Evolutionary conservation across 1,140 invertebrate genomes (phyloP), one percentile per base, ranked within the genome.

Genomic region (Camponotus floridanus): DNA sequence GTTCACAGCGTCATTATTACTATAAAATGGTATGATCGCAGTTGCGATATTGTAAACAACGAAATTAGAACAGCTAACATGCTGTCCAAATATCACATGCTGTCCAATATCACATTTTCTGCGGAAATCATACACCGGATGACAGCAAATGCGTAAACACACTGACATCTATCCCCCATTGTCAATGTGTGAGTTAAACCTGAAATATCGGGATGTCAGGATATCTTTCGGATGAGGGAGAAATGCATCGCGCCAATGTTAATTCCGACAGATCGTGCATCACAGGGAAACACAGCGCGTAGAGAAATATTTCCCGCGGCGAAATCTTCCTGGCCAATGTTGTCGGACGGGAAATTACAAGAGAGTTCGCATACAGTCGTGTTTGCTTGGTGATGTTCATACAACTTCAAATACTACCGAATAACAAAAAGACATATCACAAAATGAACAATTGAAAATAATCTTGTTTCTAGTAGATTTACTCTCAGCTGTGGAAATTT

Each of bases 191-290:
- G 45, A 39, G 85, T 84, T 88, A 89, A 90, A 85, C 79, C 74
- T 76, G 78, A 90, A 76, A 89, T 87, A 89, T 90, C 86, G 84
- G 78, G 51, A 74, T 26, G 42, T 9, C 59, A 5, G 45, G 39
- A 76, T 36, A 76, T 81, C 62, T 86, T 89, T 79, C 18, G 39
- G 36, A 67, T 64, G 51, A 15, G 48, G 5, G 76, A 51, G 87
- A 33, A 62, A 87, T 48, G 80, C 42, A 68, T 9, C 42, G 48
- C 15, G 36, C 11, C 67, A 59, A 76, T 87, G 64, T 88, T 87
- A 84, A 84, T 88, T 87, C 80, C 64, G 42, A 76, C 86, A 42
- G 68, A 59, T 48, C 68, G 39, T 83, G 61, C 13, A 83, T 83
- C 79, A 74, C 55, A 13, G 39, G 26, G 26, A 68, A 73, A 62